Evolutionary conservation across 2,113 vertebrate genomes (phyloP), one percentile per base, ranked within the genome.

Genomic region (Sarotherodon lohbergeri): DNA sequence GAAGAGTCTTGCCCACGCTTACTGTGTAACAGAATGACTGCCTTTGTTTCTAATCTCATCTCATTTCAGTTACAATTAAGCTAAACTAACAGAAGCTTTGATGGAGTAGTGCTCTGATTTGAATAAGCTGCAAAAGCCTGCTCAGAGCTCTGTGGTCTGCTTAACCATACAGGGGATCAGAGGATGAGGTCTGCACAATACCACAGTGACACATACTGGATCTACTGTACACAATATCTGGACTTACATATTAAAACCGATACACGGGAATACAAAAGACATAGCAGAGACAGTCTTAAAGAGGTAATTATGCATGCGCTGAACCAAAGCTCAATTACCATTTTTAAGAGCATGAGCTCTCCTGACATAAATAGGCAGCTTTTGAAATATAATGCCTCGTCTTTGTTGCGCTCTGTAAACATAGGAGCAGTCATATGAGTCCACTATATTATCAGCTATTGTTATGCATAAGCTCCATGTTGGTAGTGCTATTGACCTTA

Each of bases 161-260:
- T 52, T 36, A 85, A 87, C 55, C 76, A 76, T 86, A 39, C 73
- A 83, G 80, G 52, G 43, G 91, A 91, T 89, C 86, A 88, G 84
- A 90, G 85, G 79, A 80, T 59, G 66, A 87, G 79, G 82, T 82
- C 76, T 86, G 29, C 54, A 90, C 85, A 85, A 84, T 83, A 82
- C 80, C 63, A 78, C 86, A 71, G 54, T 84, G 61, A 92, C 85
- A 90, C 82, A 89, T 27, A 61, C 84, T 79, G 83, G 81, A 87
- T 88, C 83, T 57, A 76, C 87, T 86, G 89, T 86, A 90, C 85
- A 92, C 73, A 83, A 46, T 85, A 76, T 88, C 66, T 86, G 59
- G 81, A 88, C 83, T 84, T 82, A 81, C 52, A 89, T 71, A 87
- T 80, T 81, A 79, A 90, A 89, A 91, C 24, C 2, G 17, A 82